Conservation (phyloP, 2,888 invertebrate species). For the Tenthredo amoena region DNA sequence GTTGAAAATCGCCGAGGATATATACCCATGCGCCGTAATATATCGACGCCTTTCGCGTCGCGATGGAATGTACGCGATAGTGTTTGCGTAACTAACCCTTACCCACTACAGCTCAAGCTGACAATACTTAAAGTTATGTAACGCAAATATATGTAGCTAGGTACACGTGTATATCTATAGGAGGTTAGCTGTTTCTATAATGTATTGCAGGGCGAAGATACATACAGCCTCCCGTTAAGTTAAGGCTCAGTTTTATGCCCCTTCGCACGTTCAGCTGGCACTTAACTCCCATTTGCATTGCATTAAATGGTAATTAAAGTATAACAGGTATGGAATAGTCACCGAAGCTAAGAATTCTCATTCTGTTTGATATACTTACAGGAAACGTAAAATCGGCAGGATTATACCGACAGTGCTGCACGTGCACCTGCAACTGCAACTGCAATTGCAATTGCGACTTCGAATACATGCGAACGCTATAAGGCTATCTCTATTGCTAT, state of each 20-base stretch:
- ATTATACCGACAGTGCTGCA: slow-evolving; percentile 23
- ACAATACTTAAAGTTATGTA: slow-evolving; percentile 41
- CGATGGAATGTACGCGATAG: slow-evolving; percentile 27
- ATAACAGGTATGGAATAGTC: slow-evolving; percentile 31
- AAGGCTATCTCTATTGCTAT: slow-evolving; percentile 51
- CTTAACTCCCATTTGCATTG: slow-evolving; percentile 30
- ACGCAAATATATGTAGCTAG: neutral
- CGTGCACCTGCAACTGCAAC: slow-evolving; percentile 39
- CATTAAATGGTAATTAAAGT: slow-evolving; percentile 51
- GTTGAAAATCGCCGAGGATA: neutral
- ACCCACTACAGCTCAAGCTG: slow-evolving; percentile 2
- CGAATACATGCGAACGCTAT: neutral
- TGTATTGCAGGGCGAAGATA: neutral
- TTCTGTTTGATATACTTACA: slow-evolving; percentile 23
- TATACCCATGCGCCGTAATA: neutral
- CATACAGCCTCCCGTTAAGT: slow-evolving; percentile 26
- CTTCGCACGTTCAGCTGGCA: slow-evolving; percentile 42
- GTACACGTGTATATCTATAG: neutral
- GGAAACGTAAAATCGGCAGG: slow-evolving; percentile 35
- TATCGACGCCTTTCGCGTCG: slow-evolving; percentile 11
- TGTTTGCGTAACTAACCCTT: slow-evolving; percentile 26
- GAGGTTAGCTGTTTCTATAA: neutral
- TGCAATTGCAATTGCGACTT: neutral
- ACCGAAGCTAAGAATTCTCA: neutral
- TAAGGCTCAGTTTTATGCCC: slow-evolving; percentile 41